Base-by-base conservation (phyloP, 2,797 vertebrate species). In the Oophaga sylvatica region DNA sequence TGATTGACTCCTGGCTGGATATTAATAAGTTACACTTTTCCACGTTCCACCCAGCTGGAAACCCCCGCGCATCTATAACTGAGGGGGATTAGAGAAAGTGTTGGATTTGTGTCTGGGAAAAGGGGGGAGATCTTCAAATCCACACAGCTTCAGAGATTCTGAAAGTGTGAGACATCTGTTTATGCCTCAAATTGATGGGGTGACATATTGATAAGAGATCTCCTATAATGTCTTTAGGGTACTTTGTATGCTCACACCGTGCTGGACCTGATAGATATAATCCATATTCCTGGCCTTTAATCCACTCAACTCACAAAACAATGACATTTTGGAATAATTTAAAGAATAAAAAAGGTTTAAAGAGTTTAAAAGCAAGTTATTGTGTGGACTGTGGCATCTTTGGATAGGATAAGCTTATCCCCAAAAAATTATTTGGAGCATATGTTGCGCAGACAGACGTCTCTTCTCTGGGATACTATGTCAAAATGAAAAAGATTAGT, bases 1-100 rank as follows among this genome's bases (percentile, higher is more conserved):
- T 92, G 92, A 93, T 93, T 84, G 87, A 91, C 88, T 92, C 88
- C 91, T 93, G 93, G 93, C 93, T 92, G 91, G 90, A 90, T 65
- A 91, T 91, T 92, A 90, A 91, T 88, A 90, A 87, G 87, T 90
- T 91, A 87, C 90, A 88, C 91, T 91, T 90, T 90, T 91, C 91
- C 90, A 90, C 80, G 90, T 77, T 91, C 90, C 92, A n/a, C 92
- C 92, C 92, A 92, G 92, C 89, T 71, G 79, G 83, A 91, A 89
- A 91, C 91, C 19, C 84, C 90, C 59, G 6, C 85, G 89, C 85
- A 90, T 90, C 89, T 87, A 79, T 90, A 0, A 1, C 76, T 68
- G 22, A 31, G 90, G 88, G 91, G 70, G 48, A 62, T 59, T 81
- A 87, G 48, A 20, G 26, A 83, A 65, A 71, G 75, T 89, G 87